Evolutionary conservation across 1,140 invertebrate species (phyloP).

Genomic region (Pomacea maculata): DNA sequence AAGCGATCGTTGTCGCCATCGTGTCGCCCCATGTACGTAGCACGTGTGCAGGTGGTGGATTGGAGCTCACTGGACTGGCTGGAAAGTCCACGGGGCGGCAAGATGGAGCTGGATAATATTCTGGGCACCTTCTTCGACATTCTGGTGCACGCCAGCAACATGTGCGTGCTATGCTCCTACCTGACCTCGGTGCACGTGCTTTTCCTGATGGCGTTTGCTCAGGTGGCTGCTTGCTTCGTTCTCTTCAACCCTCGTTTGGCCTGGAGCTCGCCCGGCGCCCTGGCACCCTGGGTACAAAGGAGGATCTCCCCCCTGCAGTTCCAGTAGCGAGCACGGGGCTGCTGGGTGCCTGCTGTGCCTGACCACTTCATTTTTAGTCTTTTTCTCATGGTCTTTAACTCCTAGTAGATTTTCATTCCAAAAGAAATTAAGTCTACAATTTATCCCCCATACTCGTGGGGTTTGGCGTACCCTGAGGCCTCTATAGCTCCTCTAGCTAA

Average conservation of each 20-base stretch:
- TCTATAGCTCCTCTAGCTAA: too few species aligned
- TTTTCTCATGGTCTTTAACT: too few species aligned
- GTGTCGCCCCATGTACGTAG: too few species aligned
- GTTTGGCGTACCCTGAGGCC: too few species aligned
- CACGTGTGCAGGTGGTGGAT: constrained; percentile 45
- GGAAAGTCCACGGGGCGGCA: constrained; percentile 31
- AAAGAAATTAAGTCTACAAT: too few species aligned
- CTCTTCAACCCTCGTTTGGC: constrained; percentile 47
- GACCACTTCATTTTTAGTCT: too few species aligned
- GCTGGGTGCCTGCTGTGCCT: too few species aligned
- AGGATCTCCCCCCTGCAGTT: constrained; percentile 25
- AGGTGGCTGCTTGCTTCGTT: constrained; percentile 30
- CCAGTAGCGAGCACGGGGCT: too few species aligned
- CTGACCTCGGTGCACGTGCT: constrained; percentile 40
- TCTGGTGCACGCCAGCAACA: constrained; percentile 43
- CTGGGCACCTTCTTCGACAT: constrained; percentile 55
- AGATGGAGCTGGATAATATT: constrained; percentile 45
- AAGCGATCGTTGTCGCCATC: too few species aligned
- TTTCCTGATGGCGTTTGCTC: constrained; percentile 32
- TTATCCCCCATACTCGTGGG: too few species aligned
- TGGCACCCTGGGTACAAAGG: constrained; percentile 50
- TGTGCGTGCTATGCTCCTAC: constrained; percentile 38
- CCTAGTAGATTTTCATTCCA: too few species aligned
- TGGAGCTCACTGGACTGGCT: constrained; percentile 59
- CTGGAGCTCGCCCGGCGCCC: constrained; percentile 44